Percentiles rank a stretch among this genome's conserved stretches.
phyloP scores from a whole-genome alignment of 2,888 invertebrate genomes.

The Omphaloscelis lunosa region DNA sequence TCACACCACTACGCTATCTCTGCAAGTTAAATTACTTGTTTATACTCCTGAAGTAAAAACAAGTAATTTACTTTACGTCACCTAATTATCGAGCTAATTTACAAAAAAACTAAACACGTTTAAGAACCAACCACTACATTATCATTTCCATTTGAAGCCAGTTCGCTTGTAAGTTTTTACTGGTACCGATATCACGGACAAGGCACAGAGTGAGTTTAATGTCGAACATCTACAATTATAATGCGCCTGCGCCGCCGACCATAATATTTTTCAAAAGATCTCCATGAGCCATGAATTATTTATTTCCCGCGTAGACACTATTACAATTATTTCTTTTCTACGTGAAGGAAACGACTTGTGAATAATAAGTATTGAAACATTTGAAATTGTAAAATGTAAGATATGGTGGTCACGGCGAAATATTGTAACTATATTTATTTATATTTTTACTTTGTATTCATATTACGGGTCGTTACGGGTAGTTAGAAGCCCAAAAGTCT shows the following conservation, averaged over 20 bases:
- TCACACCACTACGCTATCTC: too few relatives aligned
- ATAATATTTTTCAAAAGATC: constrained; percentile 88
- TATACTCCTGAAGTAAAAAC: neutral
- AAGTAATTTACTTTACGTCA: neutral
- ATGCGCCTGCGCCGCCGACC: constrained; percentile 82
- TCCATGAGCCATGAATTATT: constrained; percentile 88
- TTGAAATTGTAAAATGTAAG: constrained; percentile 72
- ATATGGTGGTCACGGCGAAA: constrained; percentile 59
- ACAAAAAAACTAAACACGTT: constrained; percentile 17
- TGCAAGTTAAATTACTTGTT: too few relatives aligned
- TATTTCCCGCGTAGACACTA: constrained; percentile 85
- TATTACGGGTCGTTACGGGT: too few relatives aligned
- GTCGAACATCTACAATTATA: constrained; percentile 86
- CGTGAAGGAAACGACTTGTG: constrained; percentile 82
- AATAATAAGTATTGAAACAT: constrained; percentile 79
- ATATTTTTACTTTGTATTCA: constrained; percentile 38
- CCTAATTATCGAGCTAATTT: neutral
- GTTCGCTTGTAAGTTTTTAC: constrained; percentile 59
- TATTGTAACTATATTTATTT: constrained; percentile 24
- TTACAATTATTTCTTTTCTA: constrained; percentile 88
- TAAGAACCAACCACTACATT: constrained; percentile 29
- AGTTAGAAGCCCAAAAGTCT: too few relatives aligned
- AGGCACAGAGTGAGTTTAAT: constrained; percentile 69
- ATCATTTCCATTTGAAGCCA: constrained; percentile 52
- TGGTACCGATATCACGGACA: constrained; percentile 48